These are phyloP conservation scores for Zeus faber DNA, from an alignment of 2,113 vertebrate species.

Conservation along the genomic window DNA sequence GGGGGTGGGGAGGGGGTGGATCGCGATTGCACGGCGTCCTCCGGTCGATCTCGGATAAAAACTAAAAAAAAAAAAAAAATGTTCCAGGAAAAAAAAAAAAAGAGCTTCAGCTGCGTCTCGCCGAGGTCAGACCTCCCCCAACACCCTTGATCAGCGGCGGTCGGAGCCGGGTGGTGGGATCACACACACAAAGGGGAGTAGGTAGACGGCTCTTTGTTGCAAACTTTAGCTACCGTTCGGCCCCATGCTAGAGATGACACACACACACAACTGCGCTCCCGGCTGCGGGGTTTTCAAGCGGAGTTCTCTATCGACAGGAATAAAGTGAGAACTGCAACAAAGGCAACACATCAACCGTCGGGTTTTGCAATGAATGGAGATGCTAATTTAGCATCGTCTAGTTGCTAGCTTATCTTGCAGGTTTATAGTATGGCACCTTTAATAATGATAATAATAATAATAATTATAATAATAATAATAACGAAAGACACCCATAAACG, in stretches of 20 bases:
- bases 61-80: too few species aligned
- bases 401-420: constrained; percentile 56
- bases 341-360: constrained; percentile 40
- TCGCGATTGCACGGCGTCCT: too few species aligned
- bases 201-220: neutral
- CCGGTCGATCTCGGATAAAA: too few species aligned
- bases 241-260: constrained; percentile 43
- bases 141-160: too few species aligned
- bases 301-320: too few species aligned
- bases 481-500: constrained; percentile 21
- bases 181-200: too few species aligned
- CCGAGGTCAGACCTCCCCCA: too few species aligned
- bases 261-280: constrained; percentile 12
- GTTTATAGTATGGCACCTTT: constrained; percentile 53
- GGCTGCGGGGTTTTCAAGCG: too few species aligned
- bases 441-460: constrained; percentile 47
- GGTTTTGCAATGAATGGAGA: constrained; percentile 59
- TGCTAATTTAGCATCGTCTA: constrained; percentile 18
- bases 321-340: constrained; percentile 45
- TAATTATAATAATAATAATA: neutral
- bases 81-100: too few species aligned
- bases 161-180: too few species aligned
- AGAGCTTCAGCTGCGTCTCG: too few species aligned
- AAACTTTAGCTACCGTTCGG: constrained; percentile 29
- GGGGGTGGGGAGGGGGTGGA: too few species aligned